phyloP scores from a whole-genome alignment of 1,140 invertebrate species.

The Tribolium castaneum region DNA sequence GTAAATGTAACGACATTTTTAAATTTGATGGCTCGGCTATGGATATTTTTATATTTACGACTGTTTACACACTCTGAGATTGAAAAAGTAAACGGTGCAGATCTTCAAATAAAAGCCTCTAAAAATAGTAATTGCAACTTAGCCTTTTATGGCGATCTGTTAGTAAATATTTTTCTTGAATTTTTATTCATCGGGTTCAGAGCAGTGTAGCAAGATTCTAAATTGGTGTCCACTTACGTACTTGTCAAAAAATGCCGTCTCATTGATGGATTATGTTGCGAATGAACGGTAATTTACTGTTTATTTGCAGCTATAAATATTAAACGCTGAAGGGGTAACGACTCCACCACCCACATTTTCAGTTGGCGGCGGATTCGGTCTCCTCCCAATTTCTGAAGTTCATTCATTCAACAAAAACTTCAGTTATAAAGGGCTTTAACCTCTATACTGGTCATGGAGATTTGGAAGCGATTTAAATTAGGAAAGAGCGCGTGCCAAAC shows the following conservation, averaged over 20 bases:
- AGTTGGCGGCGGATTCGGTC: slow-evolving; percentile 1
- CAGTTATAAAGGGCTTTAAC: slow-evolving; percentile 28
- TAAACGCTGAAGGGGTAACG: neutral
- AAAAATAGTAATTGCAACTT: neutral
- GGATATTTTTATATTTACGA: too few relatives aligned
- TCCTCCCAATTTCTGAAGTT: slow-evolving; percentile 17
- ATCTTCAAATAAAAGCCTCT: too few relatives aligned
- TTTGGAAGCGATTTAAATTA: slow-evolving; percentile 42
- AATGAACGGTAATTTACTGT: neutral
- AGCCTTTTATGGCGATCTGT: neutral
- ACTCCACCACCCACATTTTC: slow-evolving; percentile 14
- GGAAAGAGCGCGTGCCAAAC: slow-evolving; percentile 44
- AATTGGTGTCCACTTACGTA: neutral
- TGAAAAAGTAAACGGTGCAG: too few relatives aligned
- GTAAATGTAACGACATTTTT: neutral
- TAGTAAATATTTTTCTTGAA: neutral
- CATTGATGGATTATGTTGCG: neutral
- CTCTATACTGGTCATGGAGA: slow-evolving; percentile 41
- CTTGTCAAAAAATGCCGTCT: neutral
- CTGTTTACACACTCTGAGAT: too few relatives aligned
- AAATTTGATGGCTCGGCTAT: neutral
- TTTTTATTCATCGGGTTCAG: neutral
- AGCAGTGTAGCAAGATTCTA: neutral
- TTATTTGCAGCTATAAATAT: neutral
- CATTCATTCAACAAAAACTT: slow-evolving; percentile 19